Percentiles rank a stretch among this genome's conserved stretches.
These are phyloP conservation scores for Liposcelis brunnea DNA, from an alignment of 2,888 invertebrate species.

Conservation along the genomic window DNA sequence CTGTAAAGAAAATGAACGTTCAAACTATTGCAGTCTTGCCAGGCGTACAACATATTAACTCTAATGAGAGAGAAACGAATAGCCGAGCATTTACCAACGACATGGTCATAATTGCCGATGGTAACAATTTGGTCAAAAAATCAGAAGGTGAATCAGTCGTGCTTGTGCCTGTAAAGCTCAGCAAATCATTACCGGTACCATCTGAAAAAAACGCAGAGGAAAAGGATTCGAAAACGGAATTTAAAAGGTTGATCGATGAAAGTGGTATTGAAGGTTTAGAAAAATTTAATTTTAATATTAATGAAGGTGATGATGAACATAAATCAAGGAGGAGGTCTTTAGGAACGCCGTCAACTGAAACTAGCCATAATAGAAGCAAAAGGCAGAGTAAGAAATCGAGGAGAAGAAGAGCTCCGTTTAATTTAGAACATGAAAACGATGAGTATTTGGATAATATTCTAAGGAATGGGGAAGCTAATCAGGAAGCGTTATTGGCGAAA, in stretches of 20 bases:
- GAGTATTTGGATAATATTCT: no score
- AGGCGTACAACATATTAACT: slow-evolving; percentile 13
- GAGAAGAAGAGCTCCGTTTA: no score
- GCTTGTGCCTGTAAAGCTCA: neutral
- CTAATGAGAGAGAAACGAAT: slow-evolving; percentile 29
- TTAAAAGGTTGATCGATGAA: slow-evolving; percentile 4
- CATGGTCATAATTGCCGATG: slow-evolving; percentile 36
- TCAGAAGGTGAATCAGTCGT: slow-evolving; percentile 4
- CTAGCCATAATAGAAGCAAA: no score
- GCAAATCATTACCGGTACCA: neutral
- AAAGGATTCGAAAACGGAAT: neutral
- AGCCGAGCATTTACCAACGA: slow-evolving; percentile 31
- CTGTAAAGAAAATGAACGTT: neutral
- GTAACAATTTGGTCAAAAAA: slow-evolving; percentile 32
- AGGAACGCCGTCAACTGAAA: no score
- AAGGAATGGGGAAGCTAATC: neutral
- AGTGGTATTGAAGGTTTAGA: slow-evolving; percentile 7
- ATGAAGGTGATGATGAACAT: neutral
- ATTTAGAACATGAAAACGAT: no score
- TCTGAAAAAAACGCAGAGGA: neutral
- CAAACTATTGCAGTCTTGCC: neutral
- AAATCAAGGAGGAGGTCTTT: neutral
- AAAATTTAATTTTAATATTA: slow-evolving; percentile 2
- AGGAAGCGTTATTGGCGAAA: slow-evolving; percentile 10
- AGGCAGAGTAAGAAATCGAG: no score